Evolutionary conservation across 2,113 vertebrate species (phyloP), one percentile per base, ranked within the genome.

Genomic region (Myiagra hebetior): DNA sequence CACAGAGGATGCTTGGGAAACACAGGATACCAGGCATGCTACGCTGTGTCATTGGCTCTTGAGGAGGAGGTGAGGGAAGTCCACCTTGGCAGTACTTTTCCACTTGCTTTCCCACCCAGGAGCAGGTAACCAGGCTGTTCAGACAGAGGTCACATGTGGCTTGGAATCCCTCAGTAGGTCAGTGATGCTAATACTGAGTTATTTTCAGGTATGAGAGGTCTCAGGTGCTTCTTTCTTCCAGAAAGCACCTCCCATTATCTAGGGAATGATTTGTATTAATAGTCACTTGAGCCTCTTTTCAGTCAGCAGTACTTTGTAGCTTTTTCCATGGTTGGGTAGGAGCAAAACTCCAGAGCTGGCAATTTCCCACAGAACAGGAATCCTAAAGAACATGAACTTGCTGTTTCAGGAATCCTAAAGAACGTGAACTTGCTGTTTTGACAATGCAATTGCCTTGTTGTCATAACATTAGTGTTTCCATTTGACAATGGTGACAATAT

Each of bases 51-150:
- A 96, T 44, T 37, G 3, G 60, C 74, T 76, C 52, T 37, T 75
- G 65, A 87, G 64, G 77, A 89, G 44, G 39, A 83, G 35, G 47
- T 41, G 90, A 85, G 81, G 84, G 85, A 91, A 87, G 52, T 59
- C 81, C 4, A 11, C 23, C 65, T 16, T 7, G 4, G 81, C 85
- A 75, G 95, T 97, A 97, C 73, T 97, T 97, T 96, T 97, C 96
- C 96, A 96, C 78, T 94, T 6, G 81, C 76, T 57, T 62, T 87
- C 63, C 39, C 70, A 22, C n/a, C 60, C 24, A 26, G 67, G 50
- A 86, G 64, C 31, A 44, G 78, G 19, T 42, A 84, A 56, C 24
- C 2, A 7, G 63, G 59, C 31, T 67, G 56, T 68, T 75, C 41
- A 56, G 65, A 41, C 53, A 60, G 49, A 79, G 85, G 52, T 82